Evolutionary conservation across 1,140 invertebrate species (phyloP).

Genomic region (Sarcophaga peregrina): DNA sequence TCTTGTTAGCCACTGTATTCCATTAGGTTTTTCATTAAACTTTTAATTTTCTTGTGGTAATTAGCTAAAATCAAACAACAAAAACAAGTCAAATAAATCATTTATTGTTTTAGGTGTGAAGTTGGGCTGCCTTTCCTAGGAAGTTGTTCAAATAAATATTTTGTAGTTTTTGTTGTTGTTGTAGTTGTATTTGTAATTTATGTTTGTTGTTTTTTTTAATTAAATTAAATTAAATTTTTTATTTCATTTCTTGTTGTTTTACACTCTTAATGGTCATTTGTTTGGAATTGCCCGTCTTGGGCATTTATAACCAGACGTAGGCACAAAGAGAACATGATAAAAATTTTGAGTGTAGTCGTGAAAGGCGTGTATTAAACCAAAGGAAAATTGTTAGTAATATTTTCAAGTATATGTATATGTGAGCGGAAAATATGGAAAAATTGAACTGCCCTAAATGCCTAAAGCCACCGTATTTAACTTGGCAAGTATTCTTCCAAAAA

Average conservation of each 20-base stretch:
- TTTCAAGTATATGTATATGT: too few relatives aligned
- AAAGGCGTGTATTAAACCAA: background rate
- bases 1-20: background rate
- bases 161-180: background rate
- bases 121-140: background rate
- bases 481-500: too few relatives aligned
- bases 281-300: background rate
- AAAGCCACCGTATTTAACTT: too few relatives aligned
- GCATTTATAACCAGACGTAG: too few relatives aligned
- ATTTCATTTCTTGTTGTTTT: background rate
- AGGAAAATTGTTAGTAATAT: too few relatives aligned
- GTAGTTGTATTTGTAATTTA: background rate
- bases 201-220: background rate
- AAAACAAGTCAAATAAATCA: background rate
- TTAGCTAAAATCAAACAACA: background rate
- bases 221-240: too few relatives aligned
- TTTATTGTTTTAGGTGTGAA: conserved; percentile 16
- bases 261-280: background rate
- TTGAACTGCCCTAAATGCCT: too few relatives aligned
- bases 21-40: background rate
- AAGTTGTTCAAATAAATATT: background rate
- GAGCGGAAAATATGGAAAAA: too few relatives aligned
- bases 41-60: background rate
- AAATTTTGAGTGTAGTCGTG: too few relatives aligned
- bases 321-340: too few relatives aligned